Base-by-base conservation (phyloP, 2,888 invertebrate genomes). In the Drosophila borborema region DNA sequence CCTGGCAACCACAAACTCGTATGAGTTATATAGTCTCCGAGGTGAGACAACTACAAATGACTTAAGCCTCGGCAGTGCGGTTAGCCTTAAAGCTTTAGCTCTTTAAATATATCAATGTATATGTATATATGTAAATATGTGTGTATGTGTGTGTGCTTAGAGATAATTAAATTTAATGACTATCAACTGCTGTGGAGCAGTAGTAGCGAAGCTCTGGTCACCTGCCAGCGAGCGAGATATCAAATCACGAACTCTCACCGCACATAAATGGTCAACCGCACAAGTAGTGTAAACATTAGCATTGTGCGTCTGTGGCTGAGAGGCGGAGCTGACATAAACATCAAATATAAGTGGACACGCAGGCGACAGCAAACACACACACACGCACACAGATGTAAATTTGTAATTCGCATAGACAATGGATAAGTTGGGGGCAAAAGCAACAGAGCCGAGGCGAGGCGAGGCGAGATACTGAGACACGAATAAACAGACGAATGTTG, bases 281-380 rank as follows among this genome's bases (percentile, higher is more conserved):
- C 65, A 75, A 80, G 75, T 64, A 74, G 73, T 72, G 71, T 77
- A 81, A 78, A 84, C 68, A 89, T 63, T 81, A 69, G 74, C 65
- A 69, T 73, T 80, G 70, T 72, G 78, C 70, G 66, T 65, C 18
- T 49, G 45, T 58, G 12, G 49, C 53, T 61, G 43, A 72, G 60
- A 86, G 75, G 74, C 59, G 89, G 77, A 81, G 74, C 61, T 72
- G 77, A 81, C 73, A 89, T 81, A 86, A 81, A 73, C 87, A 89
- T 90, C 84, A 86, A 86, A 86, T 84, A 74, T 86, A 84, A 86
- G 86, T 88, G 86, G 89, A 88, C 85, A 66, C 72, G 67, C 80
- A 68, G 72, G 76, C 65, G 48, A 55, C 8, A 51, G 56, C 80
- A 72, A 68, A 55, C 68, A 66, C 51, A 31, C 23, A 14, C 18